phyloP scores from a whole-genome alignment of 1,140 invertebrate genomes.

The Nasonia giraulti region DNA sequence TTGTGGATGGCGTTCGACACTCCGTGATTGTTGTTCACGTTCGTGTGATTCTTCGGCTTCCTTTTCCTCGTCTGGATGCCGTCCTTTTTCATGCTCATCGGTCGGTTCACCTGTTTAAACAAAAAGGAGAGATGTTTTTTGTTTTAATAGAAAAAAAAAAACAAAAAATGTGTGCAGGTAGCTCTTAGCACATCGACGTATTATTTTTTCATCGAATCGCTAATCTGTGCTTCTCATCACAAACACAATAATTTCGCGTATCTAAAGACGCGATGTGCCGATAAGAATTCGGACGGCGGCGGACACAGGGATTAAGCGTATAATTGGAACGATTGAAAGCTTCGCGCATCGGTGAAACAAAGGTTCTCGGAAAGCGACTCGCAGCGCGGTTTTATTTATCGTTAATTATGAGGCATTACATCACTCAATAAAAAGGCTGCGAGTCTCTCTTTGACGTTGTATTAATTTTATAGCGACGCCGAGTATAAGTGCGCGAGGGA shows the following conservation, averaged over 20 bases:
- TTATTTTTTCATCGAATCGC: neutral
- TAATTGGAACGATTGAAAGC: conserved; percentile 12
- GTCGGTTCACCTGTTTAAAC: conserved; percentile 84
- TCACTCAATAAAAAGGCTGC: neutral
- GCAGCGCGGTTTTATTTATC: neutral
- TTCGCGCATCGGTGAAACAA: conserved; percentile 7
- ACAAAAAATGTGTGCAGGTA: neutral
- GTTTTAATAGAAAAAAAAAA: neutral
- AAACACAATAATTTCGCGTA: conserved; percentile 30
- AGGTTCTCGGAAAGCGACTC: neutral
- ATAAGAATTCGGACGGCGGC: conserved; percentile 8
- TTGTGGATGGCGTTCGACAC: conserved; percentile 66
- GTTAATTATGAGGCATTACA: neutral
- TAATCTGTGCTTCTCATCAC: conserved; percentile 6
- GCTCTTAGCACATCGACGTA: neutral
- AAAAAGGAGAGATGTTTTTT: neutral
- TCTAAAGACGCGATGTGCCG: neutral
- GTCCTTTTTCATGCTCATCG: conserved; percentile 96
- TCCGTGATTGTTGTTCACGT: conserved; percentile 54
- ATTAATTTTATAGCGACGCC: neutral
- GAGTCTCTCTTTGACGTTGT: neutral
- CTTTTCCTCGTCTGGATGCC: conserved; percentile 94
- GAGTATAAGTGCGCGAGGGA: too few relatives aligned
- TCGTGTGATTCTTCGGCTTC: conserved; percentile 83
- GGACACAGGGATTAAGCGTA: neutral